A percentile compares a stretch with the other conserved stretches of the same genome.
Conservation (phyloP, 2,888 invertebrate genomes). For the Bombylius major region DNA sequence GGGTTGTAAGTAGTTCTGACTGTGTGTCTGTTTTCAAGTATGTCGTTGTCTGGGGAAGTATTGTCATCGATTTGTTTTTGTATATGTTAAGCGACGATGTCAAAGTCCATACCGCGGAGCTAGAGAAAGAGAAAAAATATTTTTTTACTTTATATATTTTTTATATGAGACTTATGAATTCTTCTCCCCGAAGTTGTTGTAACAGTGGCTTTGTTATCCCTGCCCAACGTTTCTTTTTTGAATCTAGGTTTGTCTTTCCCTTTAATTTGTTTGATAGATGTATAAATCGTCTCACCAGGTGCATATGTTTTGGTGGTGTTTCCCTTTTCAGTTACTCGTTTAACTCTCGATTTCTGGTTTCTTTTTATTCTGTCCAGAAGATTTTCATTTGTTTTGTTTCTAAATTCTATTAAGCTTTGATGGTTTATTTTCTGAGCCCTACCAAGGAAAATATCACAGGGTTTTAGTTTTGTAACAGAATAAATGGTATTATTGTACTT, state of each 20-base stretch:
- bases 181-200: too few species aligned
- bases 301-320: not conserved
- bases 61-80: too few species aligned
- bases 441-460: not conserved
- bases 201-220: too few species aligned
- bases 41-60: too few species aligned
- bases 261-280: not conserved
- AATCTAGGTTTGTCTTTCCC: not conserved
- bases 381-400: not conserved
- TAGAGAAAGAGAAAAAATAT: too few species aligned
- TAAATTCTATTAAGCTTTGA: not conserved
- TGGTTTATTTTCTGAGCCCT: not conserved
- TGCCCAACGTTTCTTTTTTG: not conserved
- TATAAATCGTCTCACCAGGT: not conserved
- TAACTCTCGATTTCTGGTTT: not conserved
- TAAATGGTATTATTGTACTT: not conserved
- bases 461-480: not conserved
- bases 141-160: too few species aligned
- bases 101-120: too few species aligned
- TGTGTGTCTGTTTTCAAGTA: too few species aligned
- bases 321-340: not conserved
- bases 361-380: not conserved
- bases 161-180: too few species aligned
- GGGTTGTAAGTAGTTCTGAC: too few species aligned
- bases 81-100: too few species aligned